Base-by-base conservation (phyloP, 1,140 invertebrate species). In the Limonius californicus region DNA sequence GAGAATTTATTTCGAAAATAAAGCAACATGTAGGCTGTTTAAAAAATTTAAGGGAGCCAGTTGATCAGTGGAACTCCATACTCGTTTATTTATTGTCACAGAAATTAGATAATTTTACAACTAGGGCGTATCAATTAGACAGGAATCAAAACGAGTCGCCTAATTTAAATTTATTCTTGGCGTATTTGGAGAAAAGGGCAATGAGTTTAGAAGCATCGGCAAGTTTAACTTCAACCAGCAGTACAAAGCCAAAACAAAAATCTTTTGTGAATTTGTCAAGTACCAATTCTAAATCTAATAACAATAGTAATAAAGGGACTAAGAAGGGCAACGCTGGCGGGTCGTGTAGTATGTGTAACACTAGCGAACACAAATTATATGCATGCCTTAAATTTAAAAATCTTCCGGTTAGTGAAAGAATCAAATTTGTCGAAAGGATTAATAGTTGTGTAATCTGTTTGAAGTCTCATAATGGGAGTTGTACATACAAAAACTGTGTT, bases 101-200 rank as follows among this genome's bases (percentile, higher is more conserved):
- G 16, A 45, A 45, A 45, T 45, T 45, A 45, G 43, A 45, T 45
- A 45, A 15, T n/a, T 45, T 15, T 14, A 45, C 43, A 8, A n/a
- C 6, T 45, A 45, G 16, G 15, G 43, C n/a, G 7, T 45, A 15
- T 45, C 43, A 45, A 45, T 8, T 45, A n/a, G n/a, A n/a, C n/a
- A n/a, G n/a, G 43, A 18, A 45, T 45, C 12, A 45, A 15, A n/a
- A n/a, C 16, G 4, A 8, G 43, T 45, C 43, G 16, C 43, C 43
- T 45, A 45, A 6, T 7, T 4, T 45, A 45, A 45, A 18, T n/a
- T n/a, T 4, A 14, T 4, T n/a, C n/a, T 45, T 45, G 15, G 15
- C 4, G 15, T 45, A 8, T 45, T n/a, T 45, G 43, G 43, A 45
- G 15, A 45, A 45, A 8, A 45, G 43, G 15, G n/a, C 43, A 15